A percentile compares a stretch with the other conserved stretches of the same genome.
Evolutionary conservation across 2,113 vertebrate species (phyloP).

Genomic region (Vidua macroura): DNA sequence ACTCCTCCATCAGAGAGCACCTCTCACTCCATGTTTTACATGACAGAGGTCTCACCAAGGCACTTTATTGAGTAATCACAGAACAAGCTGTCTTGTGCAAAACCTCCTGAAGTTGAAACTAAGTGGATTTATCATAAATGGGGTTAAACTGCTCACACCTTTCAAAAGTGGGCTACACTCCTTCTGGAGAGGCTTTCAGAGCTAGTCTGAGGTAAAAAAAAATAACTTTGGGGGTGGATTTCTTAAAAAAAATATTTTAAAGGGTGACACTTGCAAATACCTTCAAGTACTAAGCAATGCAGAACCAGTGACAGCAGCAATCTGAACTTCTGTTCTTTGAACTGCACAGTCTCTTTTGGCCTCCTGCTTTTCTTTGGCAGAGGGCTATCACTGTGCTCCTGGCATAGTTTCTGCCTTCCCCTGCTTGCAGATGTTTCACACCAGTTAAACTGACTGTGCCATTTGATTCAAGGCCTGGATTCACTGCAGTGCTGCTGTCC

Average conservation of each 20-base stretch:
- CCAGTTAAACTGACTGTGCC: not conserved
- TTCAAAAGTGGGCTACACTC: not conserved
- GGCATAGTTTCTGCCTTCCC: not conserved
- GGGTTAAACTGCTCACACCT: not conserved
- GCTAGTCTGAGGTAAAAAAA: not conserved
- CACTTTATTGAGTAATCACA: not conserved
- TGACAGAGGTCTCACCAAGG: not conserved
- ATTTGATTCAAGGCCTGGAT: not conserved
- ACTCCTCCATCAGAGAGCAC: not conserved
- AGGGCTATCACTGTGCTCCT: not conserved
- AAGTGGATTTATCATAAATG: not conserved
- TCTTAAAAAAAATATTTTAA: not conserved
- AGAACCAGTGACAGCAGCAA: not conserved
- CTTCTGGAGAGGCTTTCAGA: not conserved
- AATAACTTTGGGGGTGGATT: not conserved
- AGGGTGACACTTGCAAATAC: not conserved
- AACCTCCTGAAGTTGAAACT: not conserved
- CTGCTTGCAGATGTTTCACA: not conserved
- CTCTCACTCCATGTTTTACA: not conserved
- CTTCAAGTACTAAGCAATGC: not conserved
- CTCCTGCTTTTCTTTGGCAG: not conserved
- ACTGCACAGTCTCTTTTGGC: not conserved
- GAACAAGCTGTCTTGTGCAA: not conserved
- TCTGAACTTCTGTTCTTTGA: not conserved
- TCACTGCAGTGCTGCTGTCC: not conserved